Evolutionary conservation across 2,888 invertebrate genomes (phyloP).

Genomic region (Drosophila kuntzei): DNA sequence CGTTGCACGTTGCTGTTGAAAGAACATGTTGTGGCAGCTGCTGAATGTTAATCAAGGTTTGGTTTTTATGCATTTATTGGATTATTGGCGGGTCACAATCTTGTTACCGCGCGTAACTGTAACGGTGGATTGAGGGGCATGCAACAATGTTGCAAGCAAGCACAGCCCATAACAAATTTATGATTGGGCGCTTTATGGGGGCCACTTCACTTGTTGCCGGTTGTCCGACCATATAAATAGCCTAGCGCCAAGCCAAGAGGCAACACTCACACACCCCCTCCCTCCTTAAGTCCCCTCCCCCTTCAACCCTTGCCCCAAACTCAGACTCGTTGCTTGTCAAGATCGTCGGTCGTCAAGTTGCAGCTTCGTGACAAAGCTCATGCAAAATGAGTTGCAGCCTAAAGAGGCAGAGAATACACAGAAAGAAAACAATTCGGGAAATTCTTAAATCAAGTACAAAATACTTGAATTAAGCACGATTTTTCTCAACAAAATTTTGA

Average conservation of each 20-base stretch:
- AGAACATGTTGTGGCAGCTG: constrained; percentile 42
- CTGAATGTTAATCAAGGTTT: constrained; percentile 65
- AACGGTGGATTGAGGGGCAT: constrained; percentile 52
- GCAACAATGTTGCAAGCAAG: constrained; percentile 63
- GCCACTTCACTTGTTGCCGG: constrained; percentile 39
- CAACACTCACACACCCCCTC: constrained; percentile 3
- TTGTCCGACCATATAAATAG: constrained; percentile 41
- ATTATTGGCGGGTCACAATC: constrained; percentile 46
- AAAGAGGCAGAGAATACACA: background rate
- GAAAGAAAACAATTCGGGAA: too few relatives aligned
- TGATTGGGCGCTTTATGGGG: constrained; percentile 49
- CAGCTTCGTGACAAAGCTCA: constrained; percentile 35
- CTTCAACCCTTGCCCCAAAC: background rate
- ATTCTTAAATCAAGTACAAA: too few relatives aligned
- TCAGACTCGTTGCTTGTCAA: constrained; percentile 1
- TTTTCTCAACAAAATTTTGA: too few relatives aligned
- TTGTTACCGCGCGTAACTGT: constrained; percentile 55
- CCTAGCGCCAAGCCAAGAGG: constrained; percentile 47
- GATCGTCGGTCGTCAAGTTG: constrained; percentile 18
- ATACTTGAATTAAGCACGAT: too few relatives aligned
- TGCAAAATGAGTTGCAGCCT: constrained; percentile 26
- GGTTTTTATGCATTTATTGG: constrained; percentile 60
- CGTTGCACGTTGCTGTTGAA: too few relatives aligned
- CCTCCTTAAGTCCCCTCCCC: too few relatives aligned
- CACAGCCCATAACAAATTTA: constrained; percentile 62